Evolutionary conservation across 2,888 invertebrate genomes (phyloP).

Genomic region (Nomada fucata): DNA sequence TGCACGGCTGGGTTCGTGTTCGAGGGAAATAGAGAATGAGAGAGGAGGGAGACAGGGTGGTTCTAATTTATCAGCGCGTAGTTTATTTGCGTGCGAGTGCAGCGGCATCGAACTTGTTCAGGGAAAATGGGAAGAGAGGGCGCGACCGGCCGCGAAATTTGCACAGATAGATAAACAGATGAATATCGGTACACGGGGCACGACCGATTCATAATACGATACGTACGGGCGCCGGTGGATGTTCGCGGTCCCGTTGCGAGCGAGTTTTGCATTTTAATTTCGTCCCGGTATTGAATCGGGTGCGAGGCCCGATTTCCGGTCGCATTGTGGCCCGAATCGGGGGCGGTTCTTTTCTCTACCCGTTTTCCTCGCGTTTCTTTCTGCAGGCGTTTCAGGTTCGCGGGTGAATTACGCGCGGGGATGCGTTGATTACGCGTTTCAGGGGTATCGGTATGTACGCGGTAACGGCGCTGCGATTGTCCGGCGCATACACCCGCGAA

Average conservation of each 20-base stretch:
- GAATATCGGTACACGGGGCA: conserved; percentile 40
- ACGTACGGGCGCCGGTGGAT: not conserved
- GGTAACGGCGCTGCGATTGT: too few relatives aligned
- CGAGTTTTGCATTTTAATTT: conserved; percentile 42
- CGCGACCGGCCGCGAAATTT: conserved; percentile 43
- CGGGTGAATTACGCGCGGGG: too few relatives aligned
- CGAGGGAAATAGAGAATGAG: not conserved
- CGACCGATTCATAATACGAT: conserved; percentile 45
- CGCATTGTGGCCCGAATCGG: not conserved
- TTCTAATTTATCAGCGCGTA: conserved; percentile 66
- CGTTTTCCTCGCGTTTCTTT: not conserved
- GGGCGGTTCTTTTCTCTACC: too few relatives aligned
- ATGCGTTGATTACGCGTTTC: too few relatives aligned
- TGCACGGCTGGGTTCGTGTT: too few relatives aligned
- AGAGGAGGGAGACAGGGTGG: not conserved
- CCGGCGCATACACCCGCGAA: too few relatives aligned
- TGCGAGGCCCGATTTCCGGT: not conserved
- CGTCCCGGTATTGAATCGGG: conserved; percentile 3
- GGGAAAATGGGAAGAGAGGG: conserved; percentile 58
- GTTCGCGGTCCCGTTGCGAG: not conserved
- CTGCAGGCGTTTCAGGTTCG: too few relatives aligned
- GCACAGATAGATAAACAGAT: conserved; percentile 51
- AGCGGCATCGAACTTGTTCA: conserved; percentile 25
- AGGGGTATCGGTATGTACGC: too few relatives aligned
- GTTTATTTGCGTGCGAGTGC: conserved; percentile 63